Conservation (phyloP, 2,888 invertebrate genomes). For the Drosophila rellima region DNA sequence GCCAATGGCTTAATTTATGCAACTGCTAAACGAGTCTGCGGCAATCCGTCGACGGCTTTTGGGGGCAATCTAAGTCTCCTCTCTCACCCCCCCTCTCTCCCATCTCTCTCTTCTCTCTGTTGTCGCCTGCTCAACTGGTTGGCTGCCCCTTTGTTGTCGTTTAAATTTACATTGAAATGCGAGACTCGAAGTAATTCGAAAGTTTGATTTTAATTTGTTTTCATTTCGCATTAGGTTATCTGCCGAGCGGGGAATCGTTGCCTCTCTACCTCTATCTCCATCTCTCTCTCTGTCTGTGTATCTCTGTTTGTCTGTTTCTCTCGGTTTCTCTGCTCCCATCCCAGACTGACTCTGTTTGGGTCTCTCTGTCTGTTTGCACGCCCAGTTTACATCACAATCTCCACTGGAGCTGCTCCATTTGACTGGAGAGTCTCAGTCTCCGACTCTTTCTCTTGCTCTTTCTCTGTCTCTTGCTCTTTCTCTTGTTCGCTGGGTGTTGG, state of each 20-base stretch:
- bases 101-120: constrained; percentile 3
- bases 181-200: constrained; percentile 82
- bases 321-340: constrained; percentile 17
- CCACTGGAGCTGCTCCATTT: constrained; percentile 68
- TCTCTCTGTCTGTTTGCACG: constrained; percentile 70
- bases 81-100: background rate
- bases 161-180: constrained; percentile 82
- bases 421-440: constrained; percentile 20
- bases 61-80: constrained; percentile 10
- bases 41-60: constrained; percentile 35
- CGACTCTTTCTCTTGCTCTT: too few relatives aligned
- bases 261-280: constrained; percentile 4
- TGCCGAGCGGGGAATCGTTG: constrained; percentile 29
- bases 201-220: constrained; percentile 84
- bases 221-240: constrained; percentile 82
- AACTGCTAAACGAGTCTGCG: constrained; percentile 34
- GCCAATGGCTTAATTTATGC: constrained; percentile 68
- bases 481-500: constrained; percentile 59
- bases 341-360: background rate
- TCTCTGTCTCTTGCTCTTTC: background rate
- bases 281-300: constrained; percentile 2
- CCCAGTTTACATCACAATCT: constrained; percentile 77
- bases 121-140: background rate
- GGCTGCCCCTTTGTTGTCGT: constrained; percentile 66
- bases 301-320: constrained; percentile 2